A percentile compares a stretch with the other conserved stretches of the same genome.
These are phyloP conservation scores for Zootermopsis nevadensis DNA, from an alignment of 2,888 invertebrate species.

Conservation along the genomic window DNA sequence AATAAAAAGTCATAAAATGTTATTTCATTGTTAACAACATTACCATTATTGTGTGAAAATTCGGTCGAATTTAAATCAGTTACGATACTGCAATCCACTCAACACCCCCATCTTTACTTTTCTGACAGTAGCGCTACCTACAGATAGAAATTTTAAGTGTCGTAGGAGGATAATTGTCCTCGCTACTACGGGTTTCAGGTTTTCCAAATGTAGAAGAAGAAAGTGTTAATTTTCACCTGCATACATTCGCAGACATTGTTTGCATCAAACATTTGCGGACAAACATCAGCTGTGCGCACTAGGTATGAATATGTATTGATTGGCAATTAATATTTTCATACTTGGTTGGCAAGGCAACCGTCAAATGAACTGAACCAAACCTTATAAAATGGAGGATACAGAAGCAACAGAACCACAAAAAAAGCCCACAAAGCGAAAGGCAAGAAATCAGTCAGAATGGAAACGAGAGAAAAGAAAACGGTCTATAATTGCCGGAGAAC, in stretches of 20 bases:
- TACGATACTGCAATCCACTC: not conserved
- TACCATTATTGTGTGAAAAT: slow-evolving; percentile 40
- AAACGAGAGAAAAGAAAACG: slow-evolving; percentile 71
- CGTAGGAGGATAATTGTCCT: slow-evolving; percentile 2
- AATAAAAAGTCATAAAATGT: not conserved
- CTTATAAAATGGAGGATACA: slow-evolving; percentile 48
- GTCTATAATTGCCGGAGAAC: slow-evolving; percentile 67
- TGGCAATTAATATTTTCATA: slow-evolving; percentile 46
- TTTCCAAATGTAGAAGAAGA: slow-evolving; percentile 34
- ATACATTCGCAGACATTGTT: slow-evolving; percentile 2
- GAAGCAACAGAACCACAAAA: slow-evolving; percentile 39
- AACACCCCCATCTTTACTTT: slow-evolving; percentile 43
- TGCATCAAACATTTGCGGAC: slow-evolving; percentile 11
- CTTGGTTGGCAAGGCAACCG: slow-evolving; percentile 48
- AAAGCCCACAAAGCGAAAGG: slow-evolving; percentile 54
- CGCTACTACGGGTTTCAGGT: slow-evolving; percentile 8
- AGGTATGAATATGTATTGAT: slow-evolving; percentile 44
- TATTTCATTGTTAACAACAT: not conserved
- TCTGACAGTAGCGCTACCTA: slow-evolving; percentile 33
- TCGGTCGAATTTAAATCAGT: not conserved
- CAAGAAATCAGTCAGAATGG: slow-evolving; percentile 65
- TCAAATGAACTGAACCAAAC: slow-evolving; percentile 43
- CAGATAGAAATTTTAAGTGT: slow-evolving; percentile 40
- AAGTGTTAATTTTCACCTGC: slow-evolving; percentile 23
- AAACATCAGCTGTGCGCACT: slow-evolving; percentile 27